These are phyloP conservation scores for Spinibarbus caldwelli DNA, from an alignment of 2,797 vertebrate genomes.

Conservation along the genomic window DNA sequence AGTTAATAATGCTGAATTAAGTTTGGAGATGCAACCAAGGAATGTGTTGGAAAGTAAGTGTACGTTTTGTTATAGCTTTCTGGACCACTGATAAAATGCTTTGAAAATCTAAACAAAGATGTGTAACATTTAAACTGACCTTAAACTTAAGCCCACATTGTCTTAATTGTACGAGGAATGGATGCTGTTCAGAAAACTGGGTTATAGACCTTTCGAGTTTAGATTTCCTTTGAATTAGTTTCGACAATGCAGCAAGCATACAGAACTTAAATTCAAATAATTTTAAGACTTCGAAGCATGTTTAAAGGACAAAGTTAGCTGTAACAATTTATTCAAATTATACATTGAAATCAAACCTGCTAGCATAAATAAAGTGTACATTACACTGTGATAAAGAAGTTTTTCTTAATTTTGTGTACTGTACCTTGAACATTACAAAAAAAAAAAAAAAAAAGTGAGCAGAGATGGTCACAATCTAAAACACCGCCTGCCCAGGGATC, in stretches of 20 bases:
- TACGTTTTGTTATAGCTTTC: neutral
- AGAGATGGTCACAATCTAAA: constrained; percentile 71
- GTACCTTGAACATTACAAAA: constrained; percentile 1
- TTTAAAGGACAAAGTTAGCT: constrained; percentile 17
- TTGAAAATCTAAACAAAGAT: neutral
- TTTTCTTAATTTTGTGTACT: constrained; percentile 1
- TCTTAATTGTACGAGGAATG: neutral
- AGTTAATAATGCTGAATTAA: neutral
- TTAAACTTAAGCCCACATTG: neutral
- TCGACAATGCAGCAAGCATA: constrained; percentile 17
- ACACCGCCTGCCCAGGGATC: constrained; percentile 67
- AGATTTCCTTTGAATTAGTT: neutral
- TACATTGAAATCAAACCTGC: constrained; percentile 29
- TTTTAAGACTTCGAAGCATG: constrained; percentile 28
- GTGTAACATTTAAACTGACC: neutral
- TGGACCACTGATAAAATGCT: neutral
- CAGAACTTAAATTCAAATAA: constrained; percentile 7
- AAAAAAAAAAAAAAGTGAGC: neutral
- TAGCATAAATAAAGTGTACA: constrained; percentile 48
- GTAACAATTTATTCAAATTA: constrained; percentile 27
- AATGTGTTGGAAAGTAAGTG: constrained; percentile 24
- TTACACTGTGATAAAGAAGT: neutral
- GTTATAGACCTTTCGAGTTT: neutral
- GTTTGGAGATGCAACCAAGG: constrained; percentile 3
- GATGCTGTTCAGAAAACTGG: constrained; percentile 31